phyloP scores from a whole-genome alignment of 2,888 invertebrate species.

The Chromoteleia sp. region DNA sequence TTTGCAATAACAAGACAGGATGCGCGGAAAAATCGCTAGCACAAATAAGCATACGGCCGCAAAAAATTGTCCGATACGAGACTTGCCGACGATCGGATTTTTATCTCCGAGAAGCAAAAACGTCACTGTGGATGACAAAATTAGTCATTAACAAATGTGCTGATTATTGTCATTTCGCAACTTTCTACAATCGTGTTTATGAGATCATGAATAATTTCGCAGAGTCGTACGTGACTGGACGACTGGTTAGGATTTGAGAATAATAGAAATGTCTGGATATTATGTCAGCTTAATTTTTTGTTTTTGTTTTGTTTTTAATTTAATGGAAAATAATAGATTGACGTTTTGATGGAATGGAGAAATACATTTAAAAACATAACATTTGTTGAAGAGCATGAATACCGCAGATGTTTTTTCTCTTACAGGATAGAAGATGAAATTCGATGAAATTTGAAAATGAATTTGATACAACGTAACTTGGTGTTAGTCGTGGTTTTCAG shows the following conservation, averaged over 20 bases:
- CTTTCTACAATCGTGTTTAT: constrained; percentile 21
- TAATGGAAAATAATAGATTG: no score
- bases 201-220: constrained; percentile 14
- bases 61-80: not conserved
- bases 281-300: no score
- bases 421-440: no score
- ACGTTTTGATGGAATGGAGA: no score
- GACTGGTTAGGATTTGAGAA: constrained; percentile 10
- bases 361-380: no score
- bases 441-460: no score
- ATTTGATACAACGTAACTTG: no score
- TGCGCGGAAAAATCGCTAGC: constrained; percentile 4
- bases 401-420: no score
- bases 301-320: no score
- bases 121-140: constrained; percentile 7
- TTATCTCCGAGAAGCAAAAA: not conserved
- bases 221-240: constrained; percentile 8
- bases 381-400: no score
- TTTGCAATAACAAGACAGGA: not conserved
- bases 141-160: not conserved
- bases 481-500: no score
- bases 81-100: not conserved
- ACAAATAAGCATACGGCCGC: not conserved
- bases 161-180: constrained; percentile 27
- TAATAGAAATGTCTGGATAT: no score